Evolutionary conservation across 2,113 vertebrate species (phyloP).

Genomic region (Seriola dumerili): DNA sequence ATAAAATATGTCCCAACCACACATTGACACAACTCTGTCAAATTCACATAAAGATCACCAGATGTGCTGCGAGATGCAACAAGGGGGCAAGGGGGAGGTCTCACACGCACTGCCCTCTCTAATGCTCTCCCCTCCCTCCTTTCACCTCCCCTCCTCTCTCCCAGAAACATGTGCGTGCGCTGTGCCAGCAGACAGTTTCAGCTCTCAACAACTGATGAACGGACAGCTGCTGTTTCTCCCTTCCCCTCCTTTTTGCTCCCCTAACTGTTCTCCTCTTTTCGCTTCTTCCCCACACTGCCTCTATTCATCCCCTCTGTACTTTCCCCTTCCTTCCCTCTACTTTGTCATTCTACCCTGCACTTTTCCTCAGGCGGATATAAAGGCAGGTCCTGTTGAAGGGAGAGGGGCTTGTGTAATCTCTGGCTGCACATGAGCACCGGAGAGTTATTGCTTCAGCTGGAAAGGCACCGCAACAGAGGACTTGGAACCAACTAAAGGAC

Average conservation of each 20-base stretch:
- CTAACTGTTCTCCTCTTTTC: slow-evolving; percentile 29
- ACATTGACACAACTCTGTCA: slow-evolving; percentile 45
- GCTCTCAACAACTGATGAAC: slow-evolving; percentile 62
- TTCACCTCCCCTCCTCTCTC: slow-evolving; percentile 40
- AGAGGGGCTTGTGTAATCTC: slow-evolving; percentile 73
- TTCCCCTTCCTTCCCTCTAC: slow-evolving; percentile 44
- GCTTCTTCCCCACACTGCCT: slow-evolving; percentile 50
- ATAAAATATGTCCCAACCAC: slow-evolving; percentile 10
- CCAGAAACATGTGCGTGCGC: slow-evolving; percentile 66
- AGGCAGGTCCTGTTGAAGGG: slow-evolving; percentile 63
- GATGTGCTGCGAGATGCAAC: slow-evolving; percentile 73
- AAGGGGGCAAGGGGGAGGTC: slow-evolving; percentile 68
- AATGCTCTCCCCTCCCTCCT: slow-evolving; percentile 45
- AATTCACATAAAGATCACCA: slow-evolving; percentile 66
- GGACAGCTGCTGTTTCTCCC: slow-evolving; percentile 63
- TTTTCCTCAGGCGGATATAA: slow-evolving; percentile 61
- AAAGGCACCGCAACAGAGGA: slow-evolving; percentile 38
- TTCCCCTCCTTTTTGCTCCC: slow-evolving; percentile 37
- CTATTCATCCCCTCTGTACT: slow-evolving; percentile 59
- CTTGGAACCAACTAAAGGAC: background rate
- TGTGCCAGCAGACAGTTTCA: slow-evolving; percentile 68
- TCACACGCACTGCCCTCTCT: slow-evolving; percentile 56
- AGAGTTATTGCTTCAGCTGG: slow-evolving; percentile 52
- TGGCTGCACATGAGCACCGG: slow-evolving; percentile 61
- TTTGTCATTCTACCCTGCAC: slow-evolving; percentile 54